Base-by-base conservation (phyloP, 2,113 vertebrate species). In the Pituophis catenifer region DNA sequence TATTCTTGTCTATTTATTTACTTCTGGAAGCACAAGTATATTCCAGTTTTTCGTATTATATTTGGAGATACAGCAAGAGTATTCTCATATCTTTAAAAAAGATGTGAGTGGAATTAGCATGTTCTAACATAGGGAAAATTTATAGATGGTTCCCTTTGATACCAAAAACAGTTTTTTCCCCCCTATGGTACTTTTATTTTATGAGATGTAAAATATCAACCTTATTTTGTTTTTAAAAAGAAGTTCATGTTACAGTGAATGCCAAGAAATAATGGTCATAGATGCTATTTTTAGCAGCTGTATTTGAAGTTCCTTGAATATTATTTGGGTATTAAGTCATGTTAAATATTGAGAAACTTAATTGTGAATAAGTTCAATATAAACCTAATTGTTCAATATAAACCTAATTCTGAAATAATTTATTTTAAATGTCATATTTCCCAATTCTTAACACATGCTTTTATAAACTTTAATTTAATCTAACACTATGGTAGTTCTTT, bases 401-500 rank as follows among this genome's bases (percentile, higher is more conserved):
- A 91, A 10, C 21, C 50, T 75, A 89, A 92, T 29, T 6, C 24
- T 44, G 52, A 48, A 89, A 24, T 55, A 89, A 88, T 53, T 52
- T 94, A 91, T 38, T 70, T 26, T 55, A 54, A 92, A 33, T 29
- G 70, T 86, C 0, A 5, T 81, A 2, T 3, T 13, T 88, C 75
- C 89, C 89, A 88, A 90, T 33, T 62, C 48, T 53, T 52, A 53
- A 54, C 57, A 9, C 52, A 91, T 24, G 8, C 23, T 87, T 94
- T 95, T 86, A 86, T 65, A 93, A 54, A 96, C 94, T 92, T 88
- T 55, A 92, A 23, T 95, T 93, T 96, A 91, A 96, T 96, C 96
- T 97, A 98, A 98, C 95, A 86, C 94, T 96, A 9, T 0, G 94
- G 94, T 97, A 97, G 90, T 97, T 97, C 94, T 58, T 97, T 97